Percentiles rank a stretch among this genome's conserved stretches.
phyloP scores from a whole-genome alignment of 2,113 vertebrate genomes.

The Corythoichthys haematopterus region DNA sequence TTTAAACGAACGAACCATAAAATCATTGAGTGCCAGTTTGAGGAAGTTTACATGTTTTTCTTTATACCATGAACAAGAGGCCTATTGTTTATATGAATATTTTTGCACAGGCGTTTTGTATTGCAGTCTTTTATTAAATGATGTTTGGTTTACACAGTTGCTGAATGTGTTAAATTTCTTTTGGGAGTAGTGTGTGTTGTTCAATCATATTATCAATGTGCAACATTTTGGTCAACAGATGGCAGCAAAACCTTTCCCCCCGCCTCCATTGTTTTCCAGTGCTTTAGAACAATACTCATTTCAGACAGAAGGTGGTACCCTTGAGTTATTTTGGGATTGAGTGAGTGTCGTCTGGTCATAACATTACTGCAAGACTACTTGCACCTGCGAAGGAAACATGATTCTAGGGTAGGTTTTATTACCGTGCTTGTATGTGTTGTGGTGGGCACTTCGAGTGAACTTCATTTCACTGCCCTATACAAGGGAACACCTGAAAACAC shows the following conservation, averaged over 20 bases:
- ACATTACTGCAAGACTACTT: slow-evolving; percentile 21
- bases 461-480: not conserved
- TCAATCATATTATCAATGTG: not conserved
- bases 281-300: not conserved
- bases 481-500: too few relatives aligned
- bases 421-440: slow-evolving; percentile 1
- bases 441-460: not conserved
- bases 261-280: not conserved
- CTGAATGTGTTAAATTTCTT: not conserved
- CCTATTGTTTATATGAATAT: slow-evolving; percentile 76
- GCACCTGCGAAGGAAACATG: slow-evolving; percentile 18
- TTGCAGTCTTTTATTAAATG: slow-evolving; percentile 89
- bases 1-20: slow-evolving; percentile 55
- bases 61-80: slow-evolving; percentile 70
- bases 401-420: slow-evolving; percentile 4
- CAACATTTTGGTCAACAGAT: slow-evolving; percentile 22
- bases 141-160: slow-evolving; percentile 64
- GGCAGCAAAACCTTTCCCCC: slow-evolving; percentile 11
- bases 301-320: slow-evolving; percentile 34
- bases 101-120: slow-evolving; percentile 94
- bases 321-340: not conserved
- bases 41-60: slow-evolving; percentile 67
- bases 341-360: slow-evolving; percentile 32
- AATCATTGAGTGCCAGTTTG: slow-evolving; percentile 27
- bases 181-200: not conserved